Conservation (phyloP, 2,888 invertebrate species). For the Leucophora obtusa region DNA sequence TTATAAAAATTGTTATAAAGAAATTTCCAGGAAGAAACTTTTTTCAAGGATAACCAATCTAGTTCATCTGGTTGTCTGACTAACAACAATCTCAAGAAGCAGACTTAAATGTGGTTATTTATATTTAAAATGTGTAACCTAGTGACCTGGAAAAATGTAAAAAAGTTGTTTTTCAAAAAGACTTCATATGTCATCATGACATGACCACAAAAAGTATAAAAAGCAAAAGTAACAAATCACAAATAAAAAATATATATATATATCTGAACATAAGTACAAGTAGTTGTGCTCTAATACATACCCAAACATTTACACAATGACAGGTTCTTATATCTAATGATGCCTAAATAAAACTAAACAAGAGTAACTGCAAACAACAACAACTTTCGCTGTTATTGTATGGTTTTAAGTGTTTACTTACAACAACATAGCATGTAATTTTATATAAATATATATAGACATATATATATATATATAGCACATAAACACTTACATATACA, state of each 20-base stretch:
- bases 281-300: constrained; percentile 1
- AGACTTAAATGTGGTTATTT: constrained; percentile 29
- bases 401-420: constrained; percentile 41
- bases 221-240: neutral
- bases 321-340: constrained; percentile 58
- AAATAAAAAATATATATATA: neutral
- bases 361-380: constrained; percentile 42
- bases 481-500: neutral
- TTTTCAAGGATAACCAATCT: constrained; percentile 38
- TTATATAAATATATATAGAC: neutral
- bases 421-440: constrained; percentile 25
- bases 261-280: neutral
- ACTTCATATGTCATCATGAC: constrained; percentile 36
- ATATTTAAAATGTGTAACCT: constrained; percentile 51
- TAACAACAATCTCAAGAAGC: constrained; percentile 21
- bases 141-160: constrained; percentile 45
- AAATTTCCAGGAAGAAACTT: too few relatives aligned
- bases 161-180: neutral
- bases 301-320: constrained; percentile 34
- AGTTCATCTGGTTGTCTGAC: constrained; percentile 6
- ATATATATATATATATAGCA: neutral
- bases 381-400: constrained; percentile 22
- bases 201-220: constrained; percentile 18
- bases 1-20: too few relatives aligned
- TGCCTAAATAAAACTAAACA: constrained; percentile 59